These are phyloP conservation scores for Drosophila atripex DNA, from an alignment of 2,888 invertebrate genomes.

Conservation along the genomic window DNA sequence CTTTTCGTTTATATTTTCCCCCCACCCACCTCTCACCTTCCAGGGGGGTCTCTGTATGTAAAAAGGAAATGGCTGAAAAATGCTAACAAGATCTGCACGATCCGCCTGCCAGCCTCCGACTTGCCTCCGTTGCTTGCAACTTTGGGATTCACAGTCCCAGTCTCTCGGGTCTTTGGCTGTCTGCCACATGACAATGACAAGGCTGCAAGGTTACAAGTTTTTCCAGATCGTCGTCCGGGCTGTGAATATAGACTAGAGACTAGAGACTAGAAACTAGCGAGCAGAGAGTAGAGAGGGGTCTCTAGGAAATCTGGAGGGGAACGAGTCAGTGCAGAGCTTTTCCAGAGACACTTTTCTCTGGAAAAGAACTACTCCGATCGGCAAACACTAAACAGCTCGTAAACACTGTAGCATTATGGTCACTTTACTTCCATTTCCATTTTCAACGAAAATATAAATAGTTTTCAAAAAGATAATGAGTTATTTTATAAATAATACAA, in stretches of 20 bases:
- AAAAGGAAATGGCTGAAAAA: conserved; percentile 74
- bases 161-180: conserved; percentile 51
- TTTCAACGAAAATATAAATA: too few species aligned
- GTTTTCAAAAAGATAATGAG: too few species aligned
- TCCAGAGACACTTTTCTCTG: conserved; percentile 20
- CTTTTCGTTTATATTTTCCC: conserved; percentile 8
- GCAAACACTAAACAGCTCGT: conserved; percentile 72
- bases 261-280: background rate
- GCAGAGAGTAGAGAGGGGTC: background rate
- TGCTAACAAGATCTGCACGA: conserved; percentile 75
- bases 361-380: conserved; percentile 20
- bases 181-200: conserved; percentile 63
- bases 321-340: conserved; percentile 22
- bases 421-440: too few species aligned
- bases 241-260: background rate
- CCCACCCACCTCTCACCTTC: conserved; percentile 1
- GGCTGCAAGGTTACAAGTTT: conserved; percentile 78
- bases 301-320: background rate
- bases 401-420: conserved; percentile 73
- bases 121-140: conserved; percentile 19
- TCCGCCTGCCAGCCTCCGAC: conserved; percentile 47
- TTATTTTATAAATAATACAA: too few species aligned
- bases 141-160: conserved; percentile 16
- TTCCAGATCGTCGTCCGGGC: conserved; percentile 61
- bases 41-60: conserved; percentile 40